Conservation (phyloP, 1,140 invertebrate genomes). For the Habropoda laboriosa region DNA sequence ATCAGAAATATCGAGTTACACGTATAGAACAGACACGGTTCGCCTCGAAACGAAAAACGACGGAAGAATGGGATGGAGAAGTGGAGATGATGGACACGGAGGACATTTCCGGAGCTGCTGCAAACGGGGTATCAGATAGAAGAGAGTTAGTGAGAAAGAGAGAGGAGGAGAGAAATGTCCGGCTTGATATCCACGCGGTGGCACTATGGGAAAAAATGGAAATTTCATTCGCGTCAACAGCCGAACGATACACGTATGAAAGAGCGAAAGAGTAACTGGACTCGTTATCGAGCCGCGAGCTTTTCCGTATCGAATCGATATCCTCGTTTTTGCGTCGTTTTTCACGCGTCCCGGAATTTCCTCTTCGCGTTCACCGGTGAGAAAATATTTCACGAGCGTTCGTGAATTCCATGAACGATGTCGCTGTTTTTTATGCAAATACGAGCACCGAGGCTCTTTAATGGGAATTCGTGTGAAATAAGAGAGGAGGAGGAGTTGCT, state of each 20-base stretch:
- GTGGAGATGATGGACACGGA: background rate
- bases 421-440: background rate
- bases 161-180: background rate
- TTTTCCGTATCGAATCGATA: constrained; percentile 15
- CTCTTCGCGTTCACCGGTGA: no score
- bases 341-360: constrained; percentile 10
- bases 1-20: background rate
- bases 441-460: background rate
- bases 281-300: constrained; percentile 25
- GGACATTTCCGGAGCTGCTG: constrained; percentile 17
- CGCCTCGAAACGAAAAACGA: background rate
- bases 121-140: background rate
- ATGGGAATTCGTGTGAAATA: background rate
- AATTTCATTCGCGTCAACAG: constrained; percentile 70
- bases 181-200: background rate
- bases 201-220: constrained; percentile 66
- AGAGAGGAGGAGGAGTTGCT: background rate
- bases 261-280: constrained; percentile 2
- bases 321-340: constrained; percentile 6
- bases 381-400: background rate
- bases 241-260: constrained; percentile 1
- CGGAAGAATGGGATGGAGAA: background rate
- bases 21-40: background rate
- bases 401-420: background rate
- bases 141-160: background rate